Evolutionary conservation across 2,888 invertebrate genomes (phyloP).

Genomic region (Coronaproctus castanopsis): DNA sequence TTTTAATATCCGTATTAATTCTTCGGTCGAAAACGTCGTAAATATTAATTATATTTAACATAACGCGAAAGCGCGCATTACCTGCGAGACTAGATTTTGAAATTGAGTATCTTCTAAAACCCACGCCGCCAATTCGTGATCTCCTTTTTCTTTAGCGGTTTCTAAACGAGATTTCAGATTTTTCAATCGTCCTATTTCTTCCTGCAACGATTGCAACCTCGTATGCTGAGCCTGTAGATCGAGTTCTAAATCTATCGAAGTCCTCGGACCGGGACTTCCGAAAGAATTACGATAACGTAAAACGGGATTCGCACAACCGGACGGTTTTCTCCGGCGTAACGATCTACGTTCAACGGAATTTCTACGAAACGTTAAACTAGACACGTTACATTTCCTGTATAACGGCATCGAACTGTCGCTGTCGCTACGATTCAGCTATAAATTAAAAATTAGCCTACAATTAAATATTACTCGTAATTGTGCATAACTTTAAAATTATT

Average conservation of each 20-base stretch:
- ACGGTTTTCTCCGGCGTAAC: constrained; percentile 49
- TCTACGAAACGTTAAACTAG: constrained; percentile 60
- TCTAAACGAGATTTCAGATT: constrained; percentile 60
- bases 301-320: constrained; percentile 20
- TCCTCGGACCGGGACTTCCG: constrained; percentile 33
- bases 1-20: no score
- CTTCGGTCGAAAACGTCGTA: no score
- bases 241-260: constrained; percentile 75
- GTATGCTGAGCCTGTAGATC: constrained; percentile 84
- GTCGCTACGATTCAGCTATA: constrained; percentile 77
- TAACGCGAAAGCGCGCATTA: no score
- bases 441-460: constrained; percentile 13
- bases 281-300: constrained; percentile 14
- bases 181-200: constrained; percentile 60
- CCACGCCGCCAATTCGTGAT: constrained; percentile 64
- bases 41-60: no score
- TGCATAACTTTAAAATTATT: not conserved
- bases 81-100: constrained; percentile 41
- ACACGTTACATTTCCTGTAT: constrained; percentile 36
- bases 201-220: constrained; percentile 56
- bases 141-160: constrained; percentile 61
- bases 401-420: constrained; percentile 92
- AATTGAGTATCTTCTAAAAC: constrained; percentile 71
- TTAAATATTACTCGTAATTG: not conserved
- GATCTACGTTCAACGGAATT: constrained; percentile 77